Percentiles rank a stretch among this genome's conserved stretches.
Conservation (phyloP, 2,113 vertebrate species). For the Ptilorrhoa leucosticta region DNA sequence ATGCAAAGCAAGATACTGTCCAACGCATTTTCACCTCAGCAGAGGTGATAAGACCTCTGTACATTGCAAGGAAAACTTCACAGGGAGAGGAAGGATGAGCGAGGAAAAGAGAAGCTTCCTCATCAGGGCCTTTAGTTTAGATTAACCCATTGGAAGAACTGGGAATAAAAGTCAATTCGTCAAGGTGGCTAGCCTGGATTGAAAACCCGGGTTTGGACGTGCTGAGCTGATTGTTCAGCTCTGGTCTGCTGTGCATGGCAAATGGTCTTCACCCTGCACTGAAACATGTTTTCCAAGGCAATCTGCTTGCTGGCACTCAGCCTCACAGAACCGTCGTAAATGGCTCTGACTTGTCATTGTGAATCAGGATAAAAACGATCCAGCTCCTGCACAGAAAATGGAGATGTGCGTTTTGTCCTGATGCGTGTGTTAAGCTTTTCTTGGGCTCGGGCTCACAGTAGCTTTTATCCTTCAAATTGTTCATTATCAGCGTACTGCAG, state of each 20-base stretch:
- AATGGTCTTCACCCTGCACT: background rate
- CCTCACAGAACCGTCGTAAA: background rate
- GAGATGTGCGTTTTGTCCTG: background rate
- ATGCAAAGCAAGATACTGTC: background rate
- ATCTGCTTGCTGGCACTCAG: conserved; percentile 18
- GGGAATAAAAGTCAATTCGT: background rate
- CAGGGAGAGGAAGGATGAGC: background rate
- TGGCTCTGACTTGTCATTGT: conserved; percentile 12
- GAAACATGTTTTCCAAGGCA: background rate
- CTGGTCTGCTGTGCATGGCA: background rate
- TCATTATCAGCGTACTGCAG: background rate
- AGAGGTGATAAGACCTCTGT: background rate
- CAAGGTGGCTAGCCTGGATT: background rate
- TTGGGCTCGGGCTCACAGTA: background rate
- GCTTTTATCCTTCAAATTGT: background rate
- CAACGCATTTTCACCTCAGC: background rate
- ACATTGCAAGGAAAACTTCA: background rate
- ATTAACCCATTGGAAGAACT: background rate
- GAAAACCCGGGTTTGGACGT: background rate
- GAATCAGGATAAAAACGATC: conserved; percentile 18
- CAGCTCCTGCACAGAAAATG: background rate
- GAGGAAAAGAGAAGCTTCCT: background rate
- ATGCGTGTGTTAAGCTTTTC: background rate
- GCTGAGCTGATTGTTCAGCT: background rate
- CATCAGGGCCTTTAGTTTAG: background rate